phyloP scores from a whole-genome alignment of 2,113 vertebrate genomes.

The Gobius niger region DNA sequence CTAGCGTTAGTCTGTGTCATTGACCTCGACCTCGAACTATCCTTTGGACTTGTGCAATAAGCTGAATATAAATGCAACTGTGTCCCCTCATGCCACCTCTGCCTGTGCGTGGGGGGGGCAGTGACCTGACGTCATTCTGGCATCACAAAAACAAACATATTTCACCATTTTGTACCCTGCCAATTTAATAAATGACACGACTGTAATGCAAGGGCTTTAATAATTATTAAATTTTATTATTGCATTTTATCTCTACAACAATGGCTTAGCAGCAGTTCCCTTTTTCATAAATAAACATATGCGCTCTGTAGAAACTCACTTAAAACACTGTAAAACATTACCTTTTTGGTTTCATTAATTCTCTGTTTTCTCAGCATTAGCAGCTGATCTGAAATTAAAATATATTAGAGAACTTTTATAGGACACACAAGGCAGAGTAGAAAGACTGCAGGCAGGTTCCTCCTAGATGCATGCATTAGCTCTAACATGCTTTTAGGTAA shows the following conservation, averaged over 20 bases:
- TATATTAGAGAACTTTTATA: not conserved
- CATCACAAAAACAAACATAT: conserved; percentile 50
- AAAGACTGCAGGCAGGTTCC: conserved; percentile 16
- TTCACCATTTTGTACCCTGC: conserved; percentile 37
- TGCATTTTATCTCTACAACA: conserved; percentile 20
- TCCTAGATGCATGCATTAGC: conserved; percentile 36
- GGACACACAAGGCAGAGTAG: not conserved
- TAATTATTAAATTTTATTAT: conserved; percentile 17
- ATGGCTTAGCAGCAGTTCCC: conserved; percentile 40
- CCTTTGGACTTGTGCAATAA: conserved; percentile 44
- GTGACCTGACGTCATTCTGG: conserved; percentile 61
- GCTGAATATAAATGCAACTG: conserved; percentile 34
- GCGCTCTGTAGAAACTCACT: conserved; percentile 12
- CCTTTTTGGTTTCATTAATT: not conserved
- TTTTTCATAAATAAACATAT: not conserved
- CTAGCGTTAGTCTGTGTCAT: conserved; percentile 24
- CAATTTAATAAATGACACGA: conserved; percentile 25
- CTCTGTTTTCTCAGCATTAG: not conserved
- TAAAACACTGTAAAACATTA: conserved; percentile 1
- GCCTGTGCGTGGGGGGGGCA: conserved; percentile 19
- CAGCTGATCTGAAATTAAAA: not conserved
- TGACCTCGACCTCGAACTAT: conserved; percentile 36
- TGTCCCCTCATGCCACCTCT: conserved; percentile 35
- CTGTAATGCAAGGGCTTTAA: conserved; percentile 2
- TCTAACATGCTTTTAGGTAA: conserved; percentile 55